A percentile compares a stretch with the other conserved stretches of the same genome.
These are phyloP conservation scores for Leuctra nigra DNA, from an alignment of 2,888 invertebrate genomes.

Conservation along the genomic window DNA sequence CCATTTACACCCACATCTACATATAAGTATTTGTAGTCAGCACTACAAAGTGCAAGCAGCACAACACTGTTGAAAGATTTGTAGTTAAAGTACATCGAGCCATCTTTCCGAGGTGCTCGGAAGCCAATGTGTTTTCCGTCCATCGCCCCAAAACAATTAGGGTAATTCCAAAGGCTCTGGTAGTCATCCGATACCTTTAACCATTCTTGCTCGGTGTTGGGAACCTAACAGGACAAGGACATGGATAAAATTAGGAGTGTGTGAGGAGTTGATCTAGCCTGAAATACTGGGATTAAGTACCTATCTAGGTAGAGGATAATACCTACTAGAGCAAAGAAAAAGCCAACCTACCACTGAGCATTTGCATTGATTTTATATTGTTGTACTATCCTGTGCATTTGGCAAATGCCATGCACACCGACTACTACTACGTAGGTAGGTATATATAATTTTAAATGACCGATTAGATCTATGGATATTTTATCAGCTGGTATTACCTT, in stretches of 20 bases:
- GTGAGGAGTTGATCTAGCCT: background rate
- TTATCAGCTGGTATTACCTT: background rate
- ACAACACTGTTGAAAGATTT: constrained; percentile 12
- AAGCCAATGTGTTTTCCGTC: constrained; percentile 18
- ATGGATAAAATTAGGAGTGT: background rate
- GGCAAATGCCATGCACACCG: no score
- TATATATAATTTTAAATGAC: no score
- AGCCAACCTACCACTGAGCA: no score
- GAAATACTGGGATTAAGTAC: background rate
- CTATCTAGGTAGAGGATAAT: no score
- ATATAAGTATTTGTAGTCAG: constrained; percentile 13
- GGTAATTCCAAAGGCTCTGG: constrained; percentile 12
- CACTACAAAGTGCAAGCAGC: constrained; percentile 15
- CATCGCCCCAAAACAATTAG: constrained; percentile 14
- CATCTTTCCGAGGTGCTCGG: background rate
- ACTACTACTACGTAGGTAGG: no score
- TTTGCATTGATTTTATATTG: no score
- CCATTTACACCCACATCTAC: constrained; percentile 18
- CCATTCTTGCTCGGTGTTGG: constrained; percentile 11
- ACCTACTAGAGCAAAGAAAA: no score
- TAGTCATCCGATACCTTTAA: constrained; percentile 9
- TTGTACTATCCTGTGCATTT: no score
- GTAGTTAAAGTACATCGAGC: constrained; percentile 14
- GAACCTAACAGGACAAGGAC: background rate
- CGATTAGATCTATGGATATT: no score